Evolutionary conservation across 1,140 invertebrate genomes (phyloP).

Genomic region (Tribolium castaneum): DNA sequence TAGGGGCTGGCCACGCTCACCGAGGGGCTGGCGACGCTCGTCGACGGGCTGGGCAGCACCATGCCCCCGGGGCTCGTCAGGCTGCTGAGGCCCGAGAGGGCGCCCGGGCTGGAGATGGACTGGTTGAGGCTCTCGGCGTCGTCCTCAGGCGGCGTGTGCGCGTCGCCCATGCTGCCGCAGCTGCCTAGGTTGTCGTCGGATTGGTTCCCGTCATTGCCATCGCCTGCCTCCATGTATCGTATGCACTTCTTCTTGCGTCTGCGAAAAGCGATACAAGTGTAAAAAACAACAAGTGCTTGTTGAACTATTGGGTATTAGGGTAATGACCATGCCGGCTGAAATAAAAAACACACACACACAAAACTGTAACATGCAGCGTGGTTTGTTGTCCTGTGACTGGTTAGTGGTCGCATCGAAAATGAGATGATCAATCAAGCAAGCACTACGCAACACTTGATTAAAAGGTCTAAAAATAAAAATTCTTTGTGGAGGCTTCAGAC

Average conservation of each 20-base stretch:
- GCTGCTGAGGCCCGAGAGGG: constrained; percentile 80
- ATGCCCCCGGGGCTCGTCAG: constrained; percentile 79
- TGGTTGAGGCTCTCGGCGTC: constrained; percentile 73
- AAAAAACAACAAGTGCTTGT: background rate
- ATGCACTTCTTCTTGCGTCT: constrained; percentile 99
- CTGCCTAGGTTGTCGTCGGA: constrained; percentile 84
- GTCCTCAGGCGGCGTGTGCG: constrained; percentile 75
- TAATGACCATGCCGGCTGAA: constrained; percentile 43
- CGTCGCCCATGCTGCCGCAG: constrained; percentile 80
- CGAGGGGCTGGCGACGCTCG: constrained; percentile 76
- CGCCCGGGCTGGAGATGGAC: constrained; percentile 82
- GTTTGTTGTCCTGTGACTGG: background rate
- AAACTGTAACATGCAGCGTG: constrained; percentile 25
- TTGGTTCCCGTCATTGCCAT: constrained; percentile 78
- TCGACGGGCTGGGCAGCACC: constrained; percentile 74
- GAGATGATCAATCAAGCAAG: background rate
- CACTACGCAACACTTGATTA: background rate
- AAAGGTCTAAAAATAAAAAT: background rate
- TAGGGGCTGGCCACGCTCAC: constrained; percentile 70
- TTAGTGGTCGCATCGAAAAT: constrained; percentile 17
- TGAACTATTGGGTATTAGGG: constrained; percentile 20
- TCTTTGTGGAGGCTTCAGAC: background rate
- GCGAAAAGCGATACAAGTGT: constrained; percentile 62
- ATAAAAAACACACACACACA: background rate
- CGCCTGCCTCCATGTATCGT: constrained; percentile 87